Base-by-base conservation (phyloP, 2,113 vertebrate species). In the Phainopepla nitens region DNA sequence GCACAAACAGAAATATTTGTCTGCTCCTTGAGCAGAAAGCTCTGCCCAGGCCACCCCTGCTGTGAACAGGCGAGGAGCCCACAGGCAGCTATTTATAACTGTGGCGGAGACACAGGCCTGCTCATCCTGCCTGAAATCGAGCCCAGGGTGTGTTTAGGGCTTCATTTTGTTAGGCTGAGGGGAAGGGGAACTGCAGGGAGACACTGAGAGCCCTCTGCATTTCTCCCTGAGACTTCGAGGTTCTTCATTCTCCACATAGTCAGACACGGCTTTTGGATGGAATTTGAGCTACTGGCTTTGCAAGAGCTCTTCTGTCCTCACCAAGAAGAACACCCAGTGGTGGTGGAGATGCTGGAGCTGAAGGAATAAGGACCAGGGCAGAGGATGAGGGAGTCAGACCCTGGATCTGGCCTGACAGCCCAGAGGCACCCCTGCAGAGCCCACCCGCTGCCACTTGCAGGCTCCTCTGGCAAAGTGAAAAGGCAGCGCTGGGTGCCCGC, bases 141-240 rank as follows among this genome's bases (percentile, higher is more conserved):
- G 71, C 45, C 64, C 71, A 16, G 35, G 24, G 15, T 3, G 13
- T 41, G 41, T 47, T 72, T 11, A 41, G 77, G 58, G 57, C 69
- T 70, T 82, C 36, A 5, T 50, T 24, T 7, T 3, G 4, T 14
- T 33, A 47, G 54, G 12, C 11, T 57, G 58, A 44, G 71, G n/a
- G 66, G n/a, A 91, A 49, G 9, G 12, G 11, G 41, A 70, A 47
- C 66, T 79, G 42, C 20, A 57, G 73, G 45, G 51, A 54, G 9
- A 72, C n/a, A 22, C 41, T 72, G 53, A 64, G 39, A 83, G 28
- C n/a, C 51, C 22, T 21, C n/a, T 71, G 70, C 35, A 9, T 15
- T 82, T 44, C 23, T 79, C 29, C 24, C 21, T 0, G 0, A 20
- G 21, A 44, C 17, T 45, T 87, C 17, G 39, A 36, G 50, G 68